A percentile compares a stretch with the other conserved stretches of the same genome.
phyloP scores from a whole-genome alignment of 2,797 vertebrate species.

The Stomatorhinus walkeri region DNA sequence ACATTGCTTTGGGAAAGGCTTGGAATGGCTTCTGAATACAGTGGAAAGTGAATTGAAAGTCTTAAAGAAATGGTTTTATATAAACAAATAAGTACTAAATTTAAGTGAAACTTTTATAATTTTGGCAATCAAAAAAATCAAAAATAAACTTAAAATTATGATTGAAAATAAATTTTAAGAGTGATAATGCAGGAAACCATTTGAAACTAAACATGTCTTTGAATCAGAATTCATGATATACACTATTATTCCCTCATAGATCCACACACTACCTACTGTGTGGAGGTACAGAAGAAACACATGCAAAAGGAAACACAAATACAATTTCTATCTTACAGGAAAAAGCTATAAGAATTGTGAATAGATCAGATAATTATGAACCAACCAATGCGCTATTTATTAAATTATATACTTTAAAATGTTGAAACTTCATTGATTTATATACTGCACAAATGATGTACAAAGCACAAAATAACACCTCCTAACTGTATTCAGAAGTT shows the following conservation, averaged over 20 bases:
- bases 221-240: not conserved
- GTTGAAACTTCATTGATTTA: not conserved
- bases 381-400: not conserved
- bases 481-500: not conserved
- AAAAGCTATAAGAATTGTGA: not conserved
- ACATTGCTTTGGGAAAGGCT: not conserved
- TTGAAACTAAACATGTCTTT: not conserved
- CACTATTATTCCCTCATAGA: not conserved
- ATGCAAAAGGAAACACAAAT: not conserved
- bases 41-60: not conserved
- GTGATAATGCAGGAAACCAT: not conserved
- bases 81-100: not conserved
- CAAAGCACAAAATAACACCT: not conserved
- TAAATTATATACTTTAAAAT: not conserved
- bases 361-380: not conserved
- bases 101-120: not conserved
- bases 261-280: not conserved
- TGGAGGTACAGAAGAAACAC: not conserved
- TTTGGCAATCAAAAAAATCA: not conserved
- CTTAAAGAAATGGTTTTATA: not conserved
- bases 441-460: not conserved
- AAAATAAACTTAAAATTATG: not conserved
- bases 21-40: not conserved
- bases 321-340: not conserved
- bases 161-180: not conserved